Conservation (phyloP, 2,888 invertebrate species). For the Acronicta aceris region DNA sequence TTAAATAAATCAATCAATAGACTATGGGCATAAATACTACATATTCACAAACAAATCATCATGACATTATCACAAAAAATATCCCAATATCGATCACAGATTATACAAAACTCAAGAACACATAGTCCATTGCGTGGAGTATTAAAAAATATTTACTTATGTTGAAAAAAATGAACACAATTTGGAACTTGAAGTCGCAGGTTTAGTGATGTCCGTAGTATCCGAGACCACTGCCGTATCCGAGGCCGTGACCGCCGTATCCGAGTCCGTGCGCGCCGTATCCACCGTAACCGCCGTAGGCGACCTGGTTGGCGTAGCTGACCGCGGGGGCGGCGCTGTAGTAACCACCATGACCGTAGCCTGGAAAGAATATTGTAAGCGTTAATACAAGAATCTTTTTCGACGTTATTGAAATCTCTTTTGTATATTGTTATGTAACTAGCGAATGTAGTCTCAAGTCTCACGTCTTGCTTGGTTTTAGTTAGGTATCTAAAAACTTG, state of each 20-base stretch:
- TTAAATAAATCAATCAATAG: slow-evolving; percentile 20
- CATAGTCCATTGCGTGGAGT: slow-evolving; percentile 52
- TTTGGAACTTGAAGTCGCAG: slow-evolving; percentile 26
- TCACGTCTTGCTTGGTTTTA: slow-evolving; percentile 10
- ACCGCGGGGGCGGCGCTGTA: slow-evolving; percentile 63
- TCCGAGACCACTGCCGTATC: slow-evolving; percentile 50
- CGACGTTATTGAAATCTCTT: too few relatives aligned
- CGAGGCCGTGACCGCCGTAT: slow-evolving; percentile 65
- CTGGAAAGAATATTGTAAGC: slow-evolving; percentile 38
- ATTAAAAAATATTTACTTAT: slow-evolving; percentile 39
- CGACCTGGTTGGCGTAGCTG: slow-evolving; percentile 63
- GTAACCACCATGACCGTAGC: slow-evolving; percentile 58
- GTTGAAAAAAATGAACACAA: slow-evolving; percentile 29
- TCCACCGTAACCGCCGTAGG: slow-evolving; percentile 66
- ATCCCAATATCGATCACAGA: slow-evolving; percentile 42
- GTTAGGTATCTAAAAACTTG: slow-evolving; percentile 25
- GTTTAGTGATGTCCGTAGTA: slow-evolving; percentile 72
- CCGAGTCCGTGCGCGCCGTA: slow-evolving; percentile 55
- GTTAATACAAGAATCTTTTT: neutral
- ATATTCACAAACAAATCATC: slow-evolving; percentile 13
- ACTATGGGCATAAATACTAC: slow-evolving; percentile 13
- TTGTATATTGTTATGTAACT: too few relatives aligned
- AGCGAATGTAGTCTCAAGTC: slow-evolving; percentile 7
- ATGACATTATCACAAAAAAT: slow-evolving; percentile 27
- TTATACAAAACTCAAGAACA: slow-evolving; percentile 31